Base-by-base conservation (phyloP, 2,888 invertebrate species). In the Calameuta filiformis region DNA sequence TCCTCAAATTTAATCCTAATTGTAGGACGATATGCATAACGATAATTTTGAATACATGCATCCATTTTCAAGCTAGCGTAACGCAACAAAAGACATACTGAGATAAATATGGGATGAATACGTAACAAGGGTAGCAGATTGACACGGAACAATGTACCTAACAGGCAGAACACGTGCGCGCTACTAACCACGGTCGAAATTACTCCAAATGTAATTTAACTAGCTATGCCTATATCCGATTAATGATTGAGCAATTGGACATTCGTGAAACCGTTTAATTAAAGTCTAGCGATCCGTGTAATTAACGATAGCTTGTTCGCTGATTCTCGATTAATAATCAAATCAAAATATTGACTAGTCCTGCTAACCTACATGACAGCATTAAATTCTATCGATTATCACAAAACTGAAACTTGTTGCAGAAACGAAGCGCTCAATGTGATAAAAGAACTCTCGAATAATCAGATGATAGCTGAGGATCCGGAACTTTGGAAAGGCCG, bases 401-500 rank as follows among this genome's bases (percentile, higher is more conserved):
- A 9, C 6, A 23, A 56, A 0, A 4, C 15, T 23, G 23, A 56
- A 56, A 56, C 23, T 71, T 75, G 35, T 69, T 75, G 6, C 73
- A 87, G 91, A 74, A 91, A 93, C 85, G 87, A 90, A 23, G 91
- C 92, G 68, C 79, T 90, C 11, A 83, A 87, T 30, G 82, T 82
- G n/a, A 91, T 91, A 31, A 84, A 87, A 12, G 85, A 86, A 75
- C 85, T 90, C n/a, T 89, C 87, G 83, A 84, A 88, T 30, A 87
- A 91, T 76, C 79, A 85, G 23, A 84, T 83, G 23, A 76, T 90
- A 12, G 77, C 87, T 30, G 79, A 90, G 80, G 86, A 92, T 81
- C 84, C 90, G 15, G 90, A 91, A 1, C 85, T 91, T 77, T 94
- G 94, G 93, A 91, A 93, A 83, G 93, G 93, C 3, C 84, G 89